These are phyloP conservation scores for Dione juno DNA, from an alignment of 2,888 invertebrate genomes.

Conservation along the genomic window DNA sequence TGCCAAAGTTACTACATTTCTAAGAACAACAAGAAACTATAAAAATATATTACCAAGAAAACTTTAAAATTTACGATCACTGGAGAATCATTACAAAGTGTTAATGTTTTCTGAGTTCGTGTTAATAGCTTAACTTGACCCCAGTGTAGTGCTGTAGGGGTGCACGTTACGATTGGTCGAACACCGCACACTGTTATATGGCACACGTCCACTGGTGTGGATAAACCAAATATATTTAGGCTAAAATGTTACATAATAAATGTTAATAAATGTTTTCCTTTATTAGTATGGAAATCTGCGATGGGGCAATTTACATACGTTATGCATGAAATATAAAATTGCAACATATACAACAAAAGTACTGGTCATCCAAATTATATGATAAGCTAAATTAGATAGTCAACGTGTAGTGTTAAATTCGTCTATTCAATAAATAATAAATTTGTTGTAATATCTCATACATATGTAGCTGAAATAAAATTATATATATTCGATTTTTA, in stretches of 20 bases:
- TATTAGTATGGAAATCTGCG: too few species aligned
- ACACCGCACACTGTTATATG: conserved; percentile 82
- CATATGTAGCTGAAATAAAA: neutral
- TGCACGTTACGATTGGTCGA: conserved; percentile 86
- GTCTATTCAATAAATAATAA: neutral
- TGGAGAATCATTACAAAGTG: conserved; percentile 87
- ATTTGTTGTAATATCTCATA: neutral
- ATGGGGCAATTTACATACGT: too few species aligned
- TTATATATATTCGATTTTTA: neutral
- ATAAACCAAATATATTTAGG: conserved; percentile 71
- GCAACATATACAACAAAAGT: too few species aligned
- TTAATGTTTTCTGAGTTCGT: conserved; percentile 75
- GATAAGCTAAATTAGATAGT: too few species aligned
- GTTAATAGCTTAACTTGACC: conserved; percentile 84
- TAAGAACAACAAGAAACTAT: neutral
- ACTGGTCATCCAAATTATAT: too few species aligned
- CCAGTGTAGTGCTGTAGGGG: conserved; percentile 85
- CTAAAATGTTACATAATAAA: conserved; percentile 49
- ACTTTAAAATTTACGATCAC: conserved; percentile 84
- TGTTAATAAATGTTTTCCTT: too few species aligned
- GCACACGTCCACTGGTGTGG: conserved; percentile 73
- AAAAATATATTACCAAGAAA: conserved; percentile 68
- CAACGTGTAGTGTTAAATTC: neutral
- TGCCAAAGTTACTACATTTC: too few species aligned
- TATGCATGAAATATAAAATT: too few species aligned